Evolutionary conservation across 1,140 invertebrate species (phyloP).

Genomic region (Drosophila tsacasi): DNA sequence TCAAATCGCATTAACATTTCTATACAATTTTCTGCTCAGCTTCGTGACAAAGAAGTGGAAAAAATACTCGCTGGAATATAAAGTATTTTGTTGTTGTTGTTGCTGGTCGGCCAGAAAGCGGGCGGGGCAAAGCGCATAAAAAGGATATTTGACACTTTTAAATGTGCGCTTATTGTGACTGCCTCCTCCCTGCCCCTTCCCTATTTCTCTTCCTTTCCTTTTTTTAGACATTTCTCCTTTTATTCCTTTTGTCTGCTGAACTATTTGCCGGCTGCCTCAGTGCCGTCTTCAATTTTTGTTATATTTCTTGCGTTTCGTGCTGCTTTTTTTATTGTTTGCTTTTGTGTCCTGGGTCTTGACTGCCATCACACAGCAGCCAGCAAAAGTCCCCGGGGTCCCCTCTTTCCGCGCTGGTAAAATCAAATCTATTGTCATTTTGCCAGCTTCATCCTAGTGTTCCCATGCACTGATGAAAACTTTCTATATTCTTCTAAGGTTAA

Average conservation of each 20-base stretch:
- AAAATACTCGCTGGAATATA: slow-evolving; percentile 63
- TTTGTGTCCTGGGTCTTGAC: slow-evolving; percentile 78
- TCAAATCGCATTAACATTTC: slow-evolving; percentile 84
- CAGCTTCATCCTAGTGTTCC: slow-evolving; percentile 53
- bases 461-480: not conserved
- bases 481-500: no score
- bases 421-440: slow-evolving; percentile 83
- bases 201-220: slow-evolving; percentile 7
- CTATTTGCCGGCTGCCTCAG: slow-evolving; percentile 71
- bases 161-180: slow-evolving; percentile 83
- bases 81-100: slow-evolving; percentile 66
- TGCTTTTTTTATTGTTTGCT: slow-evolving; percentile 71
- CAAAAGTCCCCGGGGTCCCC: slow-evolving; percentile 42
- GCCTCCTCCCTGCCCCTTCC: slow-evolving; percentile 21
- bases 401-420: slow-evolving; percentile 62
- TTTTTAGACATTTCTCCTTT: slow-evolving; percentile 22
- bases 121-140: slow-evolving; percentile 77
- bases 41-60: slow-evolving; percentile 68
- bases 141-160: slow-evolving; percentile 84
- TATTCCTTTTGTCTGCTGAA: slow-evolving; percentile 73
- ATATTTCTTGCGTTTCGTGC: slow-evolving; percentile 68
- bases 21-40: slow-evolving; percentile 80
- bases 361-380: slow-evolving; percentile 45
- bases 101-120: slow-evolving; percentile 41
- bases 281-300: slow-evolving; percentile 79